A percentile compares a stretch with the other conserved stretches of the same genome.
phyloP scores from a whole-genome alignment of 2,113 vertebrate genomes.

The Coturnix japonica region DNA sequence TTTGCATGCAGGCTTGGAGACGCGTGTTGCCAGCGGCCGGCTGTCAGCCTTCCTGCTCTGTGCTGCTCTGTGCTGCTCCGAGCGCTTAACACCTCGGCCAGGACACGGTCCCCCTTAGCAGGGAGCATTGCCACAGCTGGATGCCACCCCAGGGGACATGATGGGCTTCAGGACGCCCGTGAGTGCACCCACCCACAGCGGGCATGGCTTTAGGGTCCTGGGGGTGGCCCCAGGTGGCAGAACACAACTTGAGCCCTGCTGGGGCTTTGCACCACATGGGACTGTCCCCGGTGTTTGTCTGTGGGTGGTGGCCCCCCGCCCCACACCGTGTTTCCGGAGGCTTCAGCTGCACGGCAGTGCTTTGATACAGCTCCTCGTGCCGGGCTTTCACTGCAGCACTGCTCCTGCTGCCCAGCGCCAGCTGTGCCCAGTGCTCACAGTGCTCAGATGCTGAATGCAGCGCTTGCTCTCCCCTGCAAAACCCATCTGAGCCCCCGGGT shows the following conservation, averaged over 20 bases:
- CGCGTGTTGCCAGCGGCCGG: background rate
- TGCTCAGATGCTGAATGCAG: background rate
- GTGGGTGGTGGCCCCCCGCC: background rate
- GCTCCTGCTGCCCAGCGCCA: background rate
- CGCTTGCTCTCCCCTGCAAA: background rate
- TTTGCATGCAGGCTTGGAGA: constrained; percentile 57
- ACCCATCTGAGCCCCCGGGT: background rate
- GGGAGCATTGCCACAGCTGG: background rate
- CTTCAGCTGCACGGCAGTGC: background rate
- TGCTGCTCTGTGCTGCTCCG: background rate
- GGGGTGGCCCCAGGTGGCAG: background rate
- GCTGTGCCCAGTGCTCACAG: background rate
- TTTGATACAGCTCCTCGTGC: constrained; percentile 15
- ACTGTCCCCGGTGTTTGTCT: fast-evolving
- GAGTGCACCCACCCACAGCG: background rate
- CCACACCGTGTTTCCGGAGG: background rate
- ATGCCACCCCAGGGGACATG: background rate
- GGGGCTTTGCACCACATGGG: fast-evolving
- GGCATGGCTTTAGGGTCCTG: background rate
- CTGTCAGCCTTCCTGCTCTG: background rate
- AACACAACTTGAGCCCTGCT: fast-evolving
- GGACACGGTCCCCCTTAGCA: background rate
- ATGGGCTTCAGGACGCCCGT: background rate
- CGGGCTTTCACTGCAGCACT: background rate
- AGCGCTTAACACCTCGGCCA: background rate